Base-by-base conservation (phyloP, 2,797 vertebrate species). In the Emydoidea blandingii region DNA sequence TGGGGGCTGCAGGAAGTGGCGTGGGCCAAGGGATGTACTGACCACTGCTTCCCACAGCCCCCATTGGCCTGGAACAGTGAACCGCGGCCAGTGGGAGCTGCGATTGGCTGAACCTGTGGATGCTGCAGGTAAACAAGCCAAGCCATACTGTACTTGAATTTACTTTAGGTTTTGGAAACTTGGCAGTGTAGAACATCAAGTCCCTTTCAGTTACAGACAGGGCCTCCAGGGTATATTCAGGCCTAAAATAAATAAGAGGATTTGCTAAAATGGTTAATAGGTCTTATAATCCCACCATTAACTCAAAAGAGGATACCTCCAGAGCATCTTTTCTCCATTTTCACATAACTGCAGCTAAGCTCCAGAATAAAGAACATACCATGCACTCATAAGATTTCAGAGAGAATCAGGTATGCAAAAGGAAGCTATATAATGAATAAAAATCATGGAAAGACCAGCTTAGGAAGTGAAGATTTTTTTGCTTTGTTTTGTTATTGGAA, bases 111-210 rank as follows among this genome's bases (percentile, higher is more conserved):
- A 54, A 54, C 54, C 54, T 54, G 54, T 10, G 54, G 9, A 25
- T 10, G 21, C 54, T 54, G 54, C 54, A 54, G 54, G 54, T 54
- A 54, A 54, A 25, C 54, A 54, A 94, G 86, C 84, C 94, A 97
- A 59, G 54, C 41, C 85, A 8, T 15, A 92, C 87, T 79, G 72
- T 80, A 93, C 79, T 88, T 95, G 86, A 92, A 44, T 95, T 92
- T 95, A 89, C 79, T 94, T 82, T 76, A 97, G 89, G 76, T 79
- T 94, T 83, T 92, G 95, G 96, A 97, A 96, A 97, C 68, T 96
- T 97, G 95, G 92, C 96, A 95, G 19, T 9, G 57, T 80, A 86
- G 79, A 84, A 37, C 4, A 82, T 1, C 54, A 74, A 34, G 81
- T 54, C 19, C 84, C 3, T 90, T 96, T 92, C 78, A 92, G 41